A percentile compares a stretch with the other conserved stretches of the same genome.
Conservation (phyloP, 1,140 invertebrate genomes). For the Dendroctonus ponderosae region DNA sequence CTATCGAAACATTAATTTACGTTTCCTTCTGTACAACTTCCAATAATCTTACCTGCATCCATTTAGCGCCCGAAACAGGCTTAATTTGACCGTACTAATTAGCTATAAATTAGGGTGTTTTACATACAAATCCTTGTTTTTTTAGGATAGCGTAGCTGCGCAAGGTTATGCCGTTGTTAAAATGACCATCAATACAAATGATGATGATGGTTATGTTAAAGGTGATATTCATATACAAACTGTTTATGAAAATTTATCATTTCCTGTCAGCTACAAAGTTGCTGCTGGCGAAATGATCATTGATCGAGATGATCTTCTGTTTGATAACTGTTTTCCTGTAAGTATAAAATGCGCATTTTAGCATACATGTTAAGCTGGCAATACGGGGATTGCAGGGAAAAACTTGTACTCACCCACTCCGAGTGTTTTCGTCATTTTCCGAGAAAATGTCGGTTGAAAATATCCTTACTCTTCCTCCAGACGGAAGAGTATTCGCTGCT, state of each 20-base stretch:
- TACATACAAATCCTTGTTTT: no score
- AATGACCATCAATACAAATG: conserved; percentile 67
- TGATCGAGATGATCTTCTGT: conserved; percentile 64
- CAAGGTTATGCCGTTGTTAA: conserved; percentile 72
- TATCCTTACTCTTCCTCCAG: conserved; percentile 54
- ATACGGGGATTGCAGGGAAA: conserved; percentile 62
- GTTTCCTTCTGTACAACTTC: no score
- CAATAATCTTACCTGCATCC: no score
- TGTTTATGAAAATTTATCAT: conserved; percentile 66
- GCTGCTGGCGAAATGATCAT: conserved; percentile 61
- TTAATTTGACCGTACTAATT: no score
- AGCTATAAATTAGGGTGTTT: no score
- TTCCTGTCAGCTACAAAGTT: conserved; percentile 63
- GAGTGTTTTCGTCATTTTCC: conserved; percentile 72
- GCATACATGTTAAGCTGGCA: no score
- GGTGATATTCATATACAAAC: conserved; percentile 74
- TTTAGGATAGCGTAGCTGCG: conserved; percentile 60
- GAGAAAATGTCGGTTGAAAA: conserved; percentile 66
- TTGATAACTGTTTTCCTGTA: conserved; percentile 82
- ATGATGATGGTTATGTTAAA: conserved; percentile 66
- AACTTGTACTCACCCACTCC: conserved; percentile 69
- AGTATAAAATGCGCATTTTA: no score
- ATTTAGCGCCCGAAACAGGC: no score
- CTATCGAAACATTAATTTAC: no score
- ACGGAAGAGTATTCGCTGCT: conserved; percentile 51